A percentile compares a stretch with the other conserved stretches of the same genome.
Evolutionary conservation across 1,140 invertebrate species (phyloP).

Genomic region (Macrocentrus cingulum): DNA sequence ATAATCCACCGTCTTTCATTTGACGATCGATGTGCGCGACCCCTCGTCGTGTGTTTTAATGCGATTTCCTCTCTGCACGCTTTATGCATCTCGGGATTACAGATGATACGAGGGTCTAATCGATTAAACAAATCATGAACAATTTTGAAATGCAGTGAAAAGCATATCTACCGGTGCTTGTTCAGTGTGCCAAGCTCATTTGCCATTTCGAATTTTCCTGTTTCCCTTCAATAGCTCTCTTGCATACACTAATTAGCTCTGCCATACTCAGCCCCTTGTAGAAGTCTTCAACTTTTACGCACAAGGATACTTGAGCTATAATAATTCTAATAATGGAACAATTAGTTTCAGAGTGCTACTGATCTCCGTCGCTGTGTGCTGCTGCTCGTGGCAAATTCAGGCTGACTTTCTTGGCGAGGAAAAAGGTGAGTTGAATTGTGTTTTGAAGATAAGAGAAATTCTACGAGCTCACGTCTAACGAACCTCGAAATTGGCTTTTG

Average conservation of each 20-base stretch:
- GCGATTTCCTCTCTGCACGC: neutral
- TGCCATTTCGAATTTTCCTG: no score
- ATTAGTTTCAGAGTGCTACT: conserved; percentile 3
- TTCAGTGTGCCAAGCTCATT: no score
- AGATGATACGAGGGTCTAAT: no score
- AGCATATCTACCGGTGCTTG: no score
- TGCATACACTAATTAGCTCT: no score
- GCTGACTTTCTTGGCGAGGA: neutral
- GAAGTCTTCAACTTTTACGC: neutral
- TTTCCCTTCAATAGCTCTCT: no score
- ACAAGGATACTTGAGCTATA: neutral
- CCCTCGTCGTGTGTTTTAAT: neutral
- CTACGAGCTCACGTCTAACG: no score
- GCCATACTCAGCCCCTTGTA: no score
- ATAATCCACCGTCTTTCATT: neutral
- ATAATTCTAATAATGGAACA: conserved; percentile 1
- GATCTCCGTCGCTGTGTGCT: neutral
- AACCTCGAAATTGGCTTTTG: no score
- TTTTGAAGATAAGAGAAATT: no score
- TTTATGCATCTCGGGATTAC: neutral
- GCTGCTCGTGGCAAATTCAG: neutral
- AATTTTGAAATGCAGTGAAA: no score
- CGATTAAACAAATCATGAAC: no score
- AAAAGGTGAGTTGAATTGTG: conserved; percentile 5
- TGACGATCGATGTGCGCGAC: neutral